Base-by-base conservation (phyloP, 2,113 vertebrate species). In the Aspidoscelis tigris region DNA sequence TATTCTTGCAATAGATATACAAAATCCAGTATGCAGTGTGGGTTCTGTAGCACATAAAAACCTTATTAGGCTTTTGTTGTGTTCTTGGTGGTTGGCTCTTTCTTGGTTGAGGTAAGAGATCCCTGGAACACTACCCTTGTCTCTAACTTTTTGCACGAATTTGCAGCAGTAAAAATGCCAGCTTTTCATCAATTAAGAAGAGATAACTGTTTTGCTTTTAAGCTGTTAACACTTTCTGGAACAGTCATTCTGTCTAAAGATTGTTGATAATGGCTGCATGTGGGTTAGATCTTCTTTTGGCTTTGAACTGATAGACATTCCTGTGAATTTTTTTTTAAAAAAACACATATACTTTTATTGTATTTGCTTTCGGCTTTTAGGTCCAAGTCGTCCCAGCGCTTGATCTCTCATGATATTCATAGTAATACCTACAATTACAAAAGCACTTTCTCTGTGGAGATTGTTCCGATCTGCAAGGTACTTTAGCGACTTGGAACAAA, bases 381-480 rank as follows among this genome's bases (percentile, higher is more conserved):
- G 88, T 97, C 96, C 58, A 99, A 99, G 91, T 64, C 98, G 1
- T 99, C 98, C 76, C 98, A 99, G 77, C 97, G 98, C 41, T 94
- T 99, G 89, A 99, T 99, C 91, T 99, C 99, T 3, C 99, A 99
- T 7, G 99, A 99, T 89, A 96, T 99, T 84, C 99, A 98, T 88
- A 97, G 97, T 24, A 99, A 99, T 76, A 96, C 97, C 5, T 99
- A 96, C 94, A 99, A 99, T 94, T 99, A 99, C 90, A 99, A 99
- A 94, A 99, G 98, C 95, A 98, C 98, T 81, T 99, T 97, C 93
- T 99, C 99, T 6, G 81, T 99, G 92, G 99, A 99, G 94, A 99
- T 99, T 2, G 98, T 99, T 83, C 98, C 98, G 6, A 94, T 99
- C 77, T 99, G 98, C 94, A 99, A 99, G 98, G 99, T 99, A 89